Evolutionary conservation across 2,113 vertebrate species (phyloP).

Genomic region (Oreochromis niloticus): DNA sequence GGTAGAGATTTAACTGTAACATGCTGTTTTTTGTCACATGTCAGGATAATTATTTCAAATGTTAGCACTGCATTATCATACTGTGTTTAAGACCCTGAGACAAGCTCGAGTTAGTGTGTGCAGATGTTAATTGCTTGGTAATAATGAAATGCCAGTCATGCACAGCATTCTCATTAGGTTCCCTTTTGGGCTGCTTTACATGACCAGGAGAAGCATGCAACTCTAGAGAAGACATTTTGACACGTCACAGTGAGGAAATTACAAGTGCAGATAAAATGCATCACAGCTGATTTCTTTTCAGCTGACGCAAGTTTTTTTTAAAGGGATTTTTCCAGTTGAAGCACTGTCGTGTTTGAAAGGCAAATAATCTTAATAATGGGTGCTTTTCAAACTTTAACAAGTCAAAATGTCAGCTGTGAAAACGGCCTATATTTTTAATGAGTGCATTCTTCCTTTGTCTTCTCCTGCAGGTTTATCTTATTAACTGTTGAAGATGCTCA

Average conservation of each 20-base stretch:
- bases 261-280: neutral
- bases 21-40: neutral
- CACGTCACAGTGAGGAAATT: neutral
- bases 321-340: neutral
- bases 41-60: neutral
- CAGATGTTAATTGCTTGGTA: neutral
- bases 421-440: neutral
- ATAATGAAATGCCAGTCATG: neutral
- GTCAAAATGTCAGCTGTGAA: neutral
- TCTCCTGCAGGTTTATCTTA: neutral
- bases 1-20: neutral
- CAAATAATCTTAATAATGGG: neutral
- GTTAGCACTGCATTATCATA: neutral
- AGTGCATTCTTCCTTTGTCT: neutral
- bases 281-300: neutral
- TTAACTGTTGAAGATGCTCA: neutral
- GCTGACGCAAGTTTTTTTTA: neutral
- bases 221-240: neutral
- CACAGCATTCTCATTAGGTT: neutral
- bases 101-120: neutral
- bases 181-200: neutral
- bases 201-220: neutral
- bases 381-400: neutral
- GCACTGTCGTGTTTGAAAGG: neutral
- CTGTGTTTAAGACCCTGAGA: neutral